Conservation (phyloP, 2,888 invertebrate genomes). For the Loripinus fragilis region DNA sequence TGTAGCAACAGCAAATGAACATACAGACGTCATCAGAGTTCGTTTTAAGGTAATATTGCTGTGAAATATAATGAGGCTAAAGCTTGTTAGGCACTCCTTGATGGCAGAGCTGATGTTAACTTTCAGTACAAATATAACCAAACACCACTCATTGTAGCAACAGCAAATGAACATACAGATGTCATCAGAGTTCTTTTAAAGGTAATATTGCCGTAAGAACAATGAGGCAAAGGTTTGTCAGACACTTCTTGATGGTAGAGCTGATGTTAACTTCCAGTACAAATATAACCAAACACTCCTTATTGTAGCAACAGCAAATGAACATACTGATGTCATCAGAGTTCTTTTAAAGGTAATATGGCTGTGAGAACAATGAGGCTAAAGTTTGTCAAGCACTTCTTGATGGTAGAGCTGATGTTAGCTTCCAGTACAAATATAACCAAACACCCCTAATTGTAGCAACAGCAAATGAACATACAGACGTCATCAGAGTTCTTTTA, state of each 20-base stretch:
- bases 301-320: slow-evolving; percentile 72
- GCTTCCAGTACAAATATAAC: slow-evolving; percentile 59
- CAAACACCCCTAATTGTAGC: slow-evolving; percentile 73
- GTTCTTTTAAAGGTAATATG: slow-evolving; percentile 70
- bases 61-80: slow-evolving; percentile 64
- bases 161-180: slow-evolving; percentile 70
- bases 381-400: slow-evolving; percentile 58
- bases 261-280: slow-evolving; percentile 64
- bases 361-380: slow-evolving; percentile 63
- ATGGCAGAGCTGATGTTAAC: slow-evolving; percentile 68
- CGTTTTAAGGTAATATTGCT: slow-evolving; percentile 71
- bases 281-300: slow-evolving; percentile 68
- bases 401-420: slow-evolving; percentile 67
- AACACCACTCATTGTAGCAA: slow-evolving; percentile 73
- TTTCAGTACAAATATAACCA: slow-evolving; percentile 57
- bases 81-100: slow-evolving; percentile 55
- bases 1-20: slow-evolving; percentile 71
- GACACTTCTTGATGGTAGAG: slow-evolving; percentile 63
- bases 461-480: slow-evolving; percentile 69
- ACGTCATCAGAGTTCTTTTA: slow-evolving; percentile 67
- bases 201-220: slow-evolving; percentile 69
- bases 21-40: slow-evolving; percentile 65
- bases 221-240: slow-evolving; percentile 58
- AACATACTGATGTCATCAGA: slow-evolving; percentile 69
- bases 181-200: slow-evolving; percentile 70